These are phyloP conservation scores for Patiria pectinifera DNA, from an alignment of 53 echinoderm and acorn worm species.

Conservation along the genomic window DNA sequence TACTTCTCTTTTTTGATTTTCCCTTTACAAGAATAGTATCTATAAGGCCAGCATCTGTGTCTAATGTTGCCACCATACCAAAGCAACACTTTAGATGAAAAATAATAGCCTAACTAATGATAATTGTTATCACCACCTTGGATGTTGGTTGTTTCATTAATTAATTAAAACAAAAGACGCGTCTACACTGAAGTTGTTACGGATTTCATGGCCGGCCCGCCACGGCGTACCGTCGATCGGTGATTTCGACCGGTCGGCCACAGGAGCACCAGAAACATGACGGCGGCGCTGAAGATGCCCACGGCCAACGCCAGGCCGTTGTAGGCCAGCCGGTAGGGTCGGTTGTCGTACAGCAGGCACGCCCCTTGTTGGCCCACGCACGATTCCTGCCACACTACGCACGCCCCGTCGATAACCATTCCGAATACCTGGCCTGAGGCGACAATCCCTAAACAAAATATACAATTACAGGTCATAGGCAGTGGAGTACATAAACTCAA, in stretches of 20 bases:
- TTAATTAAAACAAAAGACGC: too few species aligned
- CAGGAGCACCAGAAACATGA: neutral
- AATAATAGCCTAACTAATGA: too few species aligned
- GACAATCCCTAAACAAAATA: neutral
- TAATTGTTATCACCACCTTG: too few species aligned
- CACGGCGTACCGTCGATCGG: neutral
- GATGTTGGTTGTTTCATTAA: too few species aligned
- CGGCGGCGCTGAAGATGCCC: neutral
- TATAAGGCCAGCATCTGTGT: too few species aligned
- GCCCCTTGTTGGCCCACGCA: conserved; percentile 2
- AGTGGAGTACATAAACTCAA: neutral
- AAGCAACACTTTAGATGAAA: too few species aligned
- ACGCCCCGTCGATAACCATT: neutral
- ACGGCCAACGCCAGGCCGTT: conserved; percentile 20
- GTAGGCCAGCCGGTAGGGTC: neutral
- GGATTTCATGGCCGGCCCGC: too few species aligned
- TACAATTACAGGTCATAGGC: neutral
- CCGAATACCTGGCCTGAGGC: conserved; percentile 1
- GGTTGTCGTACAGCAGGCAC: conserved; percentile 31
- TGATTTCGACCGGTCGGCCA: neutral
- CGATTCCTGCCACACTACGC: conserved; percentile 26
- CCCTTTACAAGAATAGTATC: too few species aligned
- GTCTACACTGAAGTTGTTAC: too few species aligned
- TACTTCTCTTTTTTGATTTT: too few species aligned
- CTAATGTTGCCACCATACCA: too few species aligned